Conservation (phyloP, 2,113 vertebrate species). For the Actinemys pallida region DNA sequence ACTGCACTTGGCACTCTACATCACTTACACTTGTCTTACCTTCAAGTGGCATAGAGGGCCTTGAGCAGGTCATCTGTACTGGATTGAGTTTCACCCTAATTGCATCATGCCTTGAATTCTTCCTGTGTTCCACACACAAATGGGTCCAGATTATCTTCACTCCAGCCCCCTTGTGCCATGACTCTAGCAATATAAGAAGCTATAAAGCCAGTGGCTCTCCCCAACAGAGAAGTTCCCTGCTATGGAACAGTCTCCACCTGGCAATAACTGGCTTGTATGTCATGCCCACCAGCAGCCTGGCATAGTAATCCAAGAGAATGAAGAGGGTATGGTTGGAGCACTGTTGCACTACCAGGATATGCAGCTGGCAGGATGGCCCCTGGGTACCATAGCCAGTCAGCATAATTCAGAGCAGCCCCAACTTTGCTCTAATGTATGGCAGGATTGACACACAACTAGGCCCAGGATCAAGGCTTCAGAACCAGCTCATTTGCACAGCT, state of each 20-base stretch:
- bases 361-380: background rate
- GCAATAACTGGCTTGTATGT: background rate
- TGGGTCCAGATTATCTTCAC: background rate
- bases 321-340: background rate
- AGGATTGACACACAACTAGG: background rate
- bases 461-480: background rate
- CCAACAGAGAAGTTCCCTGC: background rate
- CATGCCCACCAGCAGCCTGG: background rate
- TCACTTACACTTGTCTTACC: background rate
- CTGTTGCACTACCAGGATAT: background rate
- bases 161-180: background rate
- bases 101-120: background rate
- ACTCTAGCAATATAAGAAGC: background rate
- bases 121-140: background rate
- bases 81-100: background rate
- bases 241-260: background rate
- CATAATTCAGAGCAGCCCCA: too few relatives aligned
- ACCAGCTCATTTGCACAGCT: background rate
- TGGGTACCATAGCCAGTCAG: background rate
- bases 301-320: background rate
- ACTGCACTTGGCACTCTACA: slow-evolving; percentile 11
- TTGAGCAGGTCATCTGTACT: background rate
- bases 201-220: background rate
- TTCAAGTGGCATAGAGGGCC: background rate
- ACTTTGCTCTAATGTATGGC: background rate